These are phyloP conservation scores for Fratercula arctica DNA, from an alignment of 2,797 vertebrate species.

Conservation along the genomic window DNA sequence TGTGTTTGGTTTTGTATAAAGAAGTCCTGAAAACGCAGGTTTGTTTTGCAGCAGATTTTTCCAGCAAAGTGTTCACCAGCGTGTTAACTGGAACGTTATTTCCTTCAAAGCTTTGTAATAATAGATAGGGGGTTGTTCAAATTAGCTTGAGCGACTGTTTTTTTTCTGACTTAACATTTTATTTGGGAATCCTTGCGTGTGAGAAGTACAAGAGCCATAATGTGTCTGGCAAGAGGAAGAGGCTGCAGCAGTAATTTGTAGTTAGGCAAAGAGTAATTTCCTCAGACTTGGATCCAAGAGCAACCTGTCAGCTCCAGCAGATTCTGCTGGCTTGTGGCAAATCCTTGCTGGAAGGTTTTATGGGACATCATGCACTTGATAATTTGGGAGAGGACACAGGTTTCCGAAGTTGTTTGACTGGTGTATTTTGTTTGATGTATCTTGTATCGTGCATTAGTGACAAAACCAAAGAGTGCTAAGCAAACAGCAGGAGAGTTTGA, in stretches of 20 bases:
- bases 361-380: neutral
- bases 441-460: neutral
- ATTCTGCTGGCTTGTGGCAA: neutral
- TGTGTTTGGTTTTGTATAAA: neutral
- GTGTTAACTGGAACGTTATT: neutral
- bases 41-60: neutral
- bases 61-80: neutral
- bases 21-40: neutral
- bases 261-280: neutral
- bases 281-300: neutral
- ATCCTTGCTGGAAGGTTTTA: neutral
- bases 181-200: neutral
- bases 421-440: neutral
- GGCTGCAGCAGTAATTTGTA: neutral
- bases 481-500: neutral
- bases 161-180: neutral
- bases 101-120: neutral
- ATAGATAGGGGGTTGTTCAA: neutral
- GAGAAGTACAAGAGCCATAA: neutral
- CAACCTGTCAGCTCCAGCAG: neutral
- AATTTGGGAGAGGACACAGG: neutral
- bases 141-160: neutral
- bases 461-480: neutral
- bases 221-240: rapidly evolving
- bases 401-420: neutral